A percentile compares a stretch with the other conserved stretches of the same genome.
Conservation (phyloP, 2,888 invertebrate genomes). For the Cheilosia vernalis region DNA sequence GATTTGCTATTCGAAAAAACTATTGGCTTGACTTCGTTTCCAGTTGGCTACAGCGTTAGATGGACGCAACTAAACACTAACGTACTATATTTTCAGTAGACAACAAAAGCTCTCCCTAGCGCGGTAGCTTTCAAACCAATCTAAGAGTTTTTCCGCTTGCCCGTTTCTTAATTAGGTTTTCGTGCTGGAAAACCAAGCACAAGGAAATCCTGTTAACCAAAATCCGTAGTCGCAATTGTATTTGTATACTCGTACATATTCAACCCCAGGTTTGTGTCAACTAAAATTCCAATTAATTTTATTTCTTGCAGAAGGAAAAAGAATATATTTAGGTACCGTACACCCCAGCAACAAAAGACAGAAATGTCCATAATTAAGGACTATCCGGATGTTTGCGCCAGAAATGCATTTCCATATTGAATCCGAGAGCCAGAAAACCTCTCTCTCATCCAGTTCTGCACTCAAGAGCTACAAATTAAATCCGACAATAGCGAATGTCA, state of each 20-base stretch:
- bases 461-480: conserved; percentile 74
- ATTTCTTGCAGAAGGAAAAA: conserved; percentile 32
- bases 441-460: conserved; percentile 47
- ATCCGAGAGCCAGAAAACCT: conserved; percentile 14
- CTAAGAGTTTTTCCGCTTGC: background rate
- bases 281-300: conserved; percentile 69
- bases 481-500: conserved; percentile 70
- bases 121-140: background rate
- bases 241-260: background rate
- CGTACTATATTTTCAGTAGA: no score
- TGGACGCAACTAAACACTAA: no score
- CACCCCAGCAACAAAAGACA: conserved; percentile 43
- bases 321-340: background rate
- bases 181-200: conserved; percentile 33
- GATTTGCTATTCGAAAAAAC: no score
- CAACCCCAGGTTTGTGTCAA: conserved; percentile 7
- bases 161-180: conserved; percentile 14
- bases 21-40: no score
- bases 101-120: background rate
- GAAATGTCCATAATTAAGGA: conserved; percentile 58
- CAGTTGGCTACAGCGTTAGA: no score
- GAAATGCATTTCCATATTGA: conserved; percentile 72
- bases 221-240: conserved; percentile 11
- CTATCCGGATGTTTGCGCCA: conserved; percentile 61
- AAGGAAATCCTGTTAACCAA: conserved; percentile 45